A percentile compares a stretch with the other conserved stretches of the same genome.
phyloP scores from a whole-genome alignment of 2,888 invertebrate species.

The Mellilla xanthometata region DNA sequence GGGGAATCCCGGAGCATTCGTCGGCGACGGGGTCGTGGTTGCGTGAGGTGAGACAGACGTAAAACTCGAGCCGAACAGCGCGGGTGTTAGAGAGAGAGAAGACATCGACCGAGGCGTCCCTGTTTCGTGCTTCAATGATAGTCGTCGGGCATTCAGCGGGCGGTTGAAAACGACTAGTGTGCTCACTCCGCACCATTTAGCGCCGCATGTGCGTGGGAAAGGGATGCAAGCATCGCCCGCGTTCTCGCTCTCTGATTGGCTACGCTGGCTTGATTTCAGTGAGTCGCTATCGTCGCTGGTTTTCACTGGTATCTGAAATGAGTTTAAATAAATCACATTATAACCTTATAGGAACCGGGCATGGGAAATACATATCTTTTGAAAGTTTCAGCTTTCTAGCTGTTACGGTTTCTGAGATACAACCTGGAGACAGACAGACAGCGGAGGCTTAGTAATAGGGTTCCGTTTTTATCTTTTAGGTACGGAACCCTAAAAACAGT shows the following conservation, averaged over 20 bases:
- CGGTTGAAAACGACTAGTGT: conserved; percentile 93
- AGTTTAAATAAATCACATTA: not conserved
- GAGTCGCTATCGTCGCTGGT: conserved; percentile 78
- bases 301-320: conserved; percentile 78
- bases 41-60: conserved; percentile 74
- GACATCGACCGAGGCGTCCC: conserved; percentile 87
- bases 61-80: conserved; percentile 60
- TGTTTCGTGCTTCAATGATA: conserved; percentile 86
- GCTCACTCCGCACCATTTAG: conserved; percentile 94
- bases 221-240: conserved; percentile 92
- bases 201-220: conserved; percentile 96
- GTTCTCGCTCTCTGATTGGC: conserved; percentile 75
- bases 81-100: conserved; percentile 65
- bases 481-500: too few species aligned
- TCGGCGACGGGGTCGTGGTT: conserved; percentile 77
- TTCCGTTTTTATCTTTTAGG: too few species aligned
- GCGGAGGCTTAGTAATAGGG: too few species aligned
- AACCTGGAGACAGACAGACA: too few species aligned
- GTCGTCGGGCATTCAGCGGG: conserved; percentile 85
- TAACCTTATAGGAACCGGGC: too few species aligned
- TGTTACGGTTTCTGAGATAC: too few species aligned
- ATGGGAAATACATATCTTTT: too few species aligned
- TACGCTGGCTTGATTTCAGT: conserved; percentile 72
- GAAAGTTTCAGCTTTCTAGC: too few species aligned
- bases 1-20: conserved; percentile 72